These are phyloP conservation scores for Pristionchus fissidentatus DNA, from an alignment of 2,888 invertebrate species.

Conservation along the genomic window DNA sequence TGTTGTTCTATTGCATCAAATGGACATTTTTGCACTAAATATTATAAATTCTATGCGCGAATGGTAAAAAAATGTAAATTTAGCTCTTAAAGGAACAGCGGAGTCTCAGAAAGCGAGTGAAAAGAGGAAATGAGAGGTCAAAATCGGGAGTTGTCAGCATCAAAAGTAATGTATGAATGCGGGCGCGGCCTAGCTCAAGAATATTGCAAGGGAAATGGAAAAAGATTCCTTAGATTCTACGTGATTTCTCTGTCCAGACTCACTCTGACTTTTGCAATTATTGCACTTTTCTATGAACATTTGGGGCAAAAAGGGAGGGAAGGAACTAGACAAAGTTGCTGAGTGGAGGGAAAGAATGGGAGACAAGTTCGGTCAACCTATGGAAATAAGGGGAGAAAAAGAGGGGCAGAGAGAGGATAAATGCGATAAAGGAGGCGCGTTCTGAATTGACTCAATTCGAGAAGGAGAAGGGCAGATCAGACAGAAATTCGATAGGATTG, in stretches of 20 bases:
- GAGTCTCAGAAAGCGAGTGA: not conserved
- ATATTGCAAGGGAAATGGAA: not conserved
- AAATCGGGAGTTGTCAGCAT: not conserved
- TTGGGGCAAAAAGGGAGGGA: not conserved
- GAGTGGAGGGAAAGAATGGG: not conserved
- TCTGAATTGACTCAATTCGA: not conserved
- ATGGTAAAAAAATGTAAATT: not conserved
- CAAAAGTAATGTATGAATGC: not conserved
- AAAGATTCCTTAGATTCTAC: not conserved
- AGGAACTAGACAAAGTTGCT: constrained; percentile 4
- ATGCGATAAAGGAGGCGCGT: constrained; percentile 1
- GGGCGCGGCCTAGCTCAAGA: not conserved
- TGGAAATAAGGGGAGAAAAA: constrained; percentile 29
- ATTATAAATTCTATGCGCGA: too few relatives aligned
- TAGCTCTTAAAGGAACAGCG: not conserved
- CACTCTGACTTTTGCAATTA: not conserved
- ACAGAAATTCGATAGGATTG: constrained; percentile 21
- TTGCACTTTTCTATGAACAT: not conserved
- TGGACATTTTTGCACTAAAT: not conserved
- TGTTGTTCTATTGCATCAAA: not conserved
- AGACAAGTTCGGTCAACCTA: constrained; percentile 10
- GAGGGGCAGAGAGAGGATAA: constrained; percentile 3
- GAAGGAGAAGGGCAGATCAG: not conserved
- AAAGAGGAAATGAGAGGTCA: not conserved
- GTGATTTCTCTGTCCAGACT: not conserved